A percentile compares a stretch with the other conserved stretches of the same genome.
phyloP scores from a whole-genome alignment of 2,797 vertebrate species.

The Acomys russatus region DNA sequence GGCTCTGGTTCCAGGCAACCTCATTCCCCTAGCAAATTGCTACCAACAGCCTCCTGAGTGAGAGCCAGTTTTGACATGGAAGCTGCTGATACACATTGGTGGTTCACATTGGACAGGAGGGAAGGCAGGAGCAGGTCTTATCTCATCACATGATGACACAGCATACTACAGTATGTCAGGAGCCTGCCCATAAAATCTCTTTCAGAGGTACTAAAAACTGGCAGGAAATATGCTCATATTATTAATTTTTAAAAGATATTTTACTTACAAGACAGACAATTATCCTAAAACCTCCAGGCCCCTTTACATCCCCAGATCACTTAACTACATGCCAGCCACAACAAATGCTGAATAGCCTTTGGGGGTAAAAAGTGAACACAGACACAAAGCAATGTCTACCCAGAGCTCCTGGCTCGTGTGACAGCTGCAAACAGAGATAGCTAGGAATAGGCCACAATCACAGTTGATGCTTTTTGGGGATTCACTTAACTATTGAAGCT shows the following conservation, averaged over 20 bases:
- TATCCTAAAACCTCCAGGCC: neutral
- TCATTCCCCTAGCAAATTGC: neutral
- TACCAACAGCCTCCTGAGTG: neutral
- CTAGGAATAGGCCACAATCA: accelerated
- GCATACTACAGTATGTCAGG: neutral
- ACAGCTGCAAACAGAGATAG: neutral
- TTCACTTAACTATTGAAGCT: neutral
- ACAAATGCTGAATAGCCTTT: neutral
- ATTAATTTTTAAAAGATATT: neutral
- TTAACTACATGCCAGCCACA: neutral
- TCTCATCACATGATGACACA: neutral
- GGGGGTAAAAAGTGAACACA: neutral
- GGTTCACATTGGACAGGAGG: neutral
- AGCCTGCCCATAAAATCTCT: neutral
- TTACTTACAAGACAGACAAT: neutral
- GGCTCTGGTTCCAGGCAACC: too few species aligned
- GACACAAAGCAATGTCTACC: neutral
- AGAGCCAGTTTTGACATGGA: neutral
- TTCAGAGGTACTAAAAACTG: neutral
- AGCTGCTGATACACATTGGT: neutral
- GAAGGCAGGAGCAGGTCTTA: neutral
- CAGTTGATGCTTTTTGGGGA: neutral
- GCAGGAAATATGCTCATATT: too few species aligned
- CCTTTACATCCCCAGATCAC: neutral
- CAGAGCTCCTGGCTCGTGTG: too few species aligned